A percentile compares a stretch with the other conserved stretches of the same genome.
These are phyloP conservation scores for Empidonax alnorum DNA, from an alignment of 2,113 vertebrate genomes.

Conservation along the genomic window DNA sequence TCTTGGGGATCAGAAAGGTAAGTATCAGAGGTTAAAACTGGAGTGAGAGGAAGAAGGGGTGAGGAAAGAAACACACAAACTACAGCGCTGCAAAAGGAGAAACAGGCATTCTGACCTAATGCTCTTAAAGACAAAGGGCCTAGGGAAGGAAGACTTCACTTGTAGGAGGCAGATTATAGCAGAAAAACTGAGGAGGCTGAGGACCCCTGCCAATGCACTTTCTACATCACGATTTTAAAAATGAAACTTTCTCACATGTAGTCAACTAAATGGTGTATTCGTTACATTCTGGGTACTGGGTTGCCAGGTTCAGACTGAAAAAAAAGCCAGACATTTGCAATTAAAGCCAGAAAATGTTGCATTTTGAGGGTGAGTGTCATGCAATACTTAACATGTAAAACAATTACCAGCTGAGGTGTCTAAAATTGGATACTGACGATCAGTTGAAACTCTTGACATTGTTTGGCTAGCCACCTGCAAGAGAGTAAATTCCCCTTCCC, in stretches of 20 bases:
- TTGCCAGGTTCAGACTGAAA: neutral
- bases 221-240: neutral
- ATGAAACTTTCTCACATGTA: neutral
- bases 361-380: neutral
- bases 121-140: neutral
- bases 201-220: neutral
- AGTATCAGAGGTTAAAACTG: neutral
- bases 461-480: neutral
- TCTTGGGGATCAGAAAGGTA: neutral
- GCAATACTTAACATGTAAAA: neutral
- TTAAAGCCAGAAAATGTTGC: neutral
- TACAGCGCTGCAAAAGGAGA: neutral
- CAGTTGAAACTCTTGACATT: neutral
- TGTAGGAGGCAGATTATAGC: neutral
- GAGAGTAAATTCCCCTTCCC: neutral
- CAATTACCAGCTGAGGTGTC: neutral
- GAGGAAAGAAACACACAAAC: neutral
- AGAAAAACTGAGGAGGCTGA: neutral
- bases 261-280: neutral
- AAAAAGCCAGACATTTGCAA: neutral
- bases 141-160: neutral
- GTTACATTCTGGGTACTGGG: neutral
- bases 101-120: neutral
- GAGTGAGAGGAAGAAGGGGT: neutral
- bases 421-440: neutral